These are phyloP conservation scores for Saguinus imperator DNA, from an alignment of 2,113 vertebrate species.

Conservation along the genomic window DNA sequence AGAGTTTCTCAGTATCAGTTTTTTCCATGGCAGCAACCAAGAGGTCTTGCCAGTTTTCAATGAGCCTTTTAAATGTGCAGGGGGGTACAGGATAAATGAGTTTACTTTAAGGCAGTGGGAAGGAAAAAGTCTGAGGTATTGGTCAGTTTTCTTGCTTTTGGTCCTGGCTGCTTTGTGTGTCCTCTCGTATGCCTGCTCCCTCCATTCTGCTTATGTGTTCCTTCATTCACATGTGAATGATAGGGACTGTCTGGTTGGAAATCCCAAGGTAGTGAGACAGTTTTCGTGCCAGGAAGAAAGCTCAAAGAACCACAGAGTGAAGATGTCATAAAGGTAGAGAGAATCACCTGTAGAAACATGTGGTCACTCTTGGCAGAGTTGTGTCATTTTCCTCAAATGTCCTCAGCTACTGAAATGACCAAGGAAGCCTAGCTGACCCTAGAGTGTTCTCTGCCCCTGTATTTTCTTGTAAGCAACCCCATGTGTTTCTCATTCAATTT, in stretches of 20 bases:
- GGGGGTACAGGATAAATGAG: not conserved
- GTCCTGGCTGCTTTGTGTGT: not conserved
- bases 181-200: not conserved
- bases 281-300: not conserved
- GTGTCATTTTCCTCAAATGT: not conserved
- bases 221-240: not conserved
- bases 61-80: not conserved
- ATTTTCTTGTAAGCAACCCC: not conserved
- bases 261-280: not conserved
- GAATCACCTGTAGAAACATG: not conserved
- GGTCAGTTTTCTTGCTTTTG: not conserved
- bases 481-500: not conserved
- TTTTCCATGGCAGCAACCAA: not conserved
- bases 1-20: slow-evolving; percentile 7
- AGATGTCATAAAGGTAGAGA: not conserved
- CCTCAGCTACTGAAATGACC: not conserved
- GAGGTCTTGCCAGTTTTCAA: not conserved
- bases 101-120: not conserved
- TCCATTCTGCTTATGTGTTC: not conserved
- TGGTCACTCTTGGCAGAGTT: not conserved
- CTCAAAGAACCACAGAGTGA: not conserved
- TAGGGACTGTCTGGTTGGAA: not conserved
- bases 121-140: not conserved
- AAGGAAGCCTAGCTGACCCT: not conserved
- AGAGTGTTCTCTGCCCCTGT: not conserved